A percentile compares a stretch with the other conserved stretches of the same genome.
Conservation (phyloP, 2,113 vertebrate species). For the Nymphicus hollandicus region DNA sequence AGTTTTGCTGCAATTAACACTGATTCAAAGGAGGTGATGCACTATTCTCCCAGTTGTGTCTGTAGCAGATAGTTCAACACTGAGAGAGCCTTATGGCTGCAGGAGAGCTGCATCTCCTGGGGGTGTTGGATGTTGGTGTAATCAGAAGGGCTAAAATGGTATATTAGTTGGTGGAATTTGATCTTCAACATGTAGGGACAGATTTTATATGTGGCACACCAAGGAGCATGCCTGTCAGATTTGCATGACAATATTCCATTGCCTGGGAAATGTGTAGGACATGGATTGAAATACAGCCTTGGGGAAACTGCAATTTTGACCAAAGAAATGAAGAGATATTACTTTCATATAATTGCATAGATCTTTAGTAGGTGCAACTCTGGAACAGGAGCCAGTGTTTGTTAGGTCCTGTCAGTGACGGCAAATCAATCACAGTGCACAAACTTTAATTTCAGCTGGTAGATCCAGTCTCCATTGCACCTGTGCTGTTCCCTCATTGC, state of each 20-base stretch:
- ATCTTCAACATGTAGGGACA: background rate
- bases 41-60: background rate
- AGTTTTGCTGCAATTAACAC: background rate
- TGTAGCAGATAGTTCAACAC: background rate
- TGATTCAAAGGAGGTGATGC: background rate
- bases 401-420: background rate
- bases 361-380: conserved; percentile 6
- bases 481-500: background rate
- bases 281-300: conserved; percentile 32
- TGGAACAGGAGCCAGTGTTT: conserved; percentile 4
- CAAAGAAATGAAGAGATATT: conserved; percentile 15
- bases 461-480: background rate
- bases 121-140: background rate
- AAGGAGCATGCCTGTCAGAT: background rate
- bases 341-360: background rate
- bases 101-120: background rate
- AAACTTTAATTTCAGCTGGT: conserved; percentile 23
- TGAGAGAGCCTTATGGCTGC: background rate
- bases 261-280: conserved; percentile 63
- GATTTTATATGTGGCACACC: background rate
- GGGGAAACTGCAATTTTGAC: conserved; percentile 33
- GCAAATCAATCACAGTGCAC: conserved; percentile 5
- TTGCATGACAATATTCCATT: conserved; percentile 41
- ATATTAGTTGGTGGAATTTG: background rate
- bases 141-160: background rate